Base-by-base conservation (phyloP, 2,113 vertebrate genomes). In the Neodontobutis hainanensis region DNA sequence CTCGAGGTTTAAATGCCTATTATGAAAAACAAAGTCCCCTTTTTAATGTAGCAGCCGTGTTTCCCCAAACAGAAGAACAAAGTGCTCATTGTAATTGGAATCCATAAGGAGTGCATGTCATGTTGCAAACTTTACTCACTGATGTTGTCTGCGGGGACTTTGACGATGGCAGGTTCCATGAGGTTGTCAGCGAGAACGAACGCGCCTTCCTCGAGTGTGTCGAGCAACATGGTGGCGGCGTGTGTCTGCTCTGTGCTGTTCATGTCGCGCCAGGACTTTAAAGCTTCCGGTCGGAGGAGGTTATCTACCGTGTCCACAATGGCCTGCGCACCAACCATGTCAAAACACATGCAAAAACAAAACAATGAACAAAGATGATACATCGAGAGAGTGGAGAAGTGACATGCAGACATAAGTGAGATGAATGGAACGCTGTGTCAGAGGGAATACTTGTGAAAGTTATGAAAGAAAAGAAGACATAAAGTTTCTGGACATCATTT, bases 241-340 rank as follows among this genome's bases (percentile, higher is more conserved):
- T 99, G 97, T 0, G 96, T 96, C 90, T 98, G 97, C 82, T 99
- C 97, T 0, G 97, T 97, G 78, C 93, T 94, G 92, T 99, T 99
- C 97, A 99, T 99, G 88, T 98, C 96, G 44, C 92, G 94, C 97
- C 97, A 99, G 43, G 97, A 98, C 84, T 97, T 95, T 85, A 99
- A 86, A 73, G 96, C 96, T 91, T 99, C 96, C 1, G 94, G 93
- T 84, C 96, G 94, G 86, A 99, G 92, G 50, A 99, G 95, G 90
- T 99, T 99, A 92, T 99, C 95, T 65, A 99, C 97, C 0, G 97
- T 99, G 90, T 99, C 97, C 84, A 99, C 97, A 74, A 99, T 98
- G 73, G 97, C 97, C 97, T 99, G 91, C 32, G 32, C 4, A 34
- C 27, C 11, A 8, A 55, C 34, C 14, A 55, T 27, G 82, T 90